phyloP scores from a whole-genome alignment of 64 coral and sea anemone species.

The Stylophora pistillata region DNA sequence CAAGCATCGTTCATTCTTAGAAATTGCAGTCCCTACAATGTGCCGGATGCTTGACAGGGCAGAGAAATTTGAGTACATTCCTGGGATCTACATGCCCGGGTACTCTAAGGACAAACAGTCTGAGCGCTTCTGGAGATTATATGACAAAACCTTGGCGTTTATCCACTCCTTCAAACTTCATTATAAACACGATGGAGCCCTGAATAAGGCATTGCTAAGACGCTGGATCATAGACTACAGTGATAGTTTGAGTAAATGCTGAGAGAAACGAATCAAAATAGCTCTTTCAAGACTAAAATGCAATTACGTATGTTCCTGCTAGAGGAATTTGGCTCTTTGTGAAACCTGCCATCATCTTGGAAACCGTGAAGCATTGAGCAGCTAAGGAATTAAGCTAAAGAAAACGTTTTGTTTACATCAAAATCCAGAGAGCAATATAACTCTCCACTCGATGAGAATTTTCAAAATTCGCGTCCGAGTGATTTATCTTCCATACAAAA shows the following conservation, averaged over 20 bases:
- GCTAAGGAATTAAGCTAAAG: too few relatives aligned
- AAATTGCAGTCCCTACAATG: slow-evolving; percentile 89
- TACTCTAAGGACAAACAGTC: slow-evolving; percentile 59
- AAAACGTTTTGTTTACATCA: too few relatives aligned
- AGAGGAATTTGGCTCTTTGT: too few relatives aligned
- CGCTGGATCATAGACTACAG: slow-evolving; percentile 72
- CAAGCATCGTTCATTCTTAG: slow-evolving; percentile 87
- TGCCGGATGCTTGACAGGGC: slow-evolving; percentile 68
- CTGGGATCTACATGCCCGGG: slow-evolving; percentile 79
- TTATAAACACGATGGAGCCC: slow-evolving; percentile 45
- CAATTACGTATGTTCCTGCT: too few relatives aligned
- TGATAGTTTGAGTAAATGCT: slow-evolving; percentile 59
- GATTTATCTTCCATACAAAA: too few relatives aligned
- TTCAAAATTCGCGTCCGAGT: too few relatives aligned
- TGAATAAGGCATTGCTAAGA: slow-evolving; percentile 50
- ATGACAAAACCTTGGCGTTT: slow-evolving; percentile 66
- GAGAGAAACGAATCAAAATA: too few relatives aligned
- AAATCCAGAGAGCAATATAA: too few relatives aligned
- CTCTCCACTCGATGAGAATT: too few relatives aligned
- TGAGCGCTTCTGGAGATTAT: slow-evolving; percentile 73
- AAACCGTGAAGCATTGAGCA: too few relatives aligned
- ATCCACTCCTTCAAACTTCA: slow-evolving; percentile 82
- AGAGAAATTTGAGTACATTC: slow-evolving; percentile 76
- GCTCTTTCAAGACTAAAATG: too few relatives aligned
- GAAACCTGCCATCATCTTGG: too few relatives aligned